Evolutionary conservation across 2,888 invertebrate species (phyloP), one percentile per base, ranked within the genome.

Genomic region (Conus canariensis): DNA sequence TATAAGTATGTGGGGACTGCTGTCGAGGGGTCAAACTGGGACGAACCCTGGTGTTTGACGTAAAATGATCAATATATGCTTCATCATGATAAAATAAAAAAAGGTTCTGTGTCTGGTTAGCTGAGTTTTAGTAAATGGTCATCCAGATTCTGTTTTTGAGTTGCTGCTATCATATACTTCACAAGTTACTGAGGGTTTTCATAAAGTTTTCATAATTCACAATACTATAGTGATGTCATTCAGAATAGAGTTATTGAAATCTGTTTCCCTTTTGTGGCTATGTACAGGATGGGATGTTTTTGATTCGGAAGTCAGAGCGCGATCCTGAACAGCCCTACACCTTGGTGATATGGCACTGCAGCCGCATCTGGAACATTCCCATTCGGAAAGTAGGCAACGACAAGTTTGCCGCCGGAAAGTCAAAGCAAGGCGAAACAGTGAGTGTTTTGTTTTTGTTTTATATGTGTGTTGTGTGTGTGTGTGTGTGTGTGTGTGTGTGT

Each of bases 231-330:
- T 45, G 45, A 45, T 45, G 45, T 45, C 45, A 45, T 45, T 45
- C 45, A 45, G 45, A 45, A 45, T 45, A 45, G 45, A 45, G 45
- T 45, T 4, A 45, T 45, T 45, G 45, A 45, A 2, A 45, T 45
- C 45, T 45, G 45, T 64, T 16, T 64, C 64, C 64, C 12, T 64
- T 10, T 64, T 64, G 64, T 70, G 70, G 14, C 22, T 70, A 8
- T 14, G 70, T 14, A 58, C 90, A 94, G 94, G 92, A 93, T 91
- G 94, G 94, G 9, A 93, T 93, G 92, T 94, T 92, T 87, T 88
- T 93, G 60, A 92, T 94, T 56, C 90, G 94, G n/a, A 92, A 92
- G 30, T 93, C 93, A 87, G 90, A 92, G 19, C 91, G 93, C 64
- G 90, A 90, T 77, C 89, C 91, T 12, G 89, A 90, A 12, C 92